Evolutionary conservation across 2,113 vertebrate genomes (phyloP), one percentile per base, ranked within the genome.

Genomic region (Tamias sibiricus): DNA sequence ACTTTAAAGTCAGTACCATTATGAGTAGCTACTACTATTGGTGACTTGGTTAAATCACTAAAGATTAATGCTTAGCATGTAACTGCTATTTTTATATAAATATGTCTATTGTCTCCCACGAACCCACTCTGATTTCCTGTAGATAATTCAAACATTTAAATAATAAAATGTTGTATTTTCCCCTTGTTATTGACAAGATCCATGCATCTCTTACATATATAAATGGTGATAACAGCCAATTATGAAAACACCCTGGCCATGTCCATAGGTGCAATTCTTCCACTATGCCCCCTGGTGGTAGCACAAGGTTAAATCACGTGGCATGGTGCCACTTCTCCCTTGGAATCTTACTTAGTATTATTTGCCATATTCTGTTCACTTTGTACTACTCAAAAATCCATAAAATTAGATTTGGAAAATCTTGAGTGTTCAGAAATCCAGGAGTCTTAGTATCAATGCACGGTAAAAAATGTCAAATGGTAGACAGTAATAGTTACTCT

Each of bases 181-280:
- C 11, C 12, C 47, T 95, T 79, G 2, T 57, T 91, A 74, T 37
- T 80, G 47, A 5, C 11, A 76, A 71, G 17, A 40, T 64, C 19
- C 30, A 6, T 11, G 24, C 49, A 22, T 30, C 10, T 71, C 12
- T 44, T 82, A 19, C 10, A 32, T 76, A 20, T 35, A 54, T 37
- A 16, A 54, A 22, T 12, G 28, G 2, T 32, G 37, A 19, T 8
- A 74, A 44, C 6, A 20, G 1, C 2, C 35, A 76, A 40, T 16
- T 1, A 8, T 4, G n/a, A 92, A 75, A 44, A 30, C 32, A 14
- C 9, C 64, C n/a, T 0, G 17, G 6, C 3, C 7, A 8, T n/a
- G 32, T 10, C 20, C n/a, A 8, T 1, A n/a, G 32, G 1, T 66
- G 3, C 0, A 0, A 10, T 6, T 40, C 44, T 49, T 79, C 26